Conservation (phyloP, 2,888 invertebrate genomes). For the Tethea ocularis region DNA sequence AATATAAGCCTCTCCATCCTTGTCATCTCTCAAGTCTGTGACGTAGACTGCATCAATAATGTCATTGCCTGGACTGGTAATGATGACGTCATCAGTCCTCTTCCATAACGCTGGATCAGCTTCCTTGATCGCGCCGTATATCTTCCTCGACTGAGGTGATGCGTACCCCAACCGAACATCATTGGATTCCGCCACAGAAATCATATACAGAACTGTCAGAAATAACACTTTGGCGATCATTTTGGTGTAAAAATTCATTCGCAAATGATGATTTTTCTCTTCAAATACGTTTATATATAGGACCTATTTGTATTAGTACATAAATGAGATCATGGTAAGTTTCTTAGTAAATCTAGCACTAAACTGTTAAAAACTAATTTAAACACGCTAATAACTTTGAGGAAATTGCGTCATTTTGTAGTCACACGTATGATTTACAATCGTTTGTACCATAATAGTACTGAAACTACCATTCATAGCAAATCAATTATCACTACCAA, state of each 20-base stretch:
- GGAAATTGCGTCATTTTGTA: conserved; percentile 25
- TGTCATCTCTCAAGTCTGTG: conserved; percentile 64
- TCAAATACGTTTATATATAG: conserved; percentile 22
- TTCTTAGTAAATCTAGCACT: conserved; percentile 20
- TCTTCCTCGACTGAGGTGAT: conserved; percentile 45
- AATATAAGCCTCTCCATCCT: conserved; percentile 62
- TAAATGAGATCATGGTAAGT: conserved; percentile 23
- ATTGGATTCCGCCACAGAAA: conserved; percentile 20
- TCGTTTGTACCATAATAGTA: conserved; percentile 10
- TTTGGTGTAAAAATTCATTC: neutral
- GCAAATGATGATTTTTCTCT: neutral
- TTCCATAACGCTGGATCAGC: conserved; percentile 68
- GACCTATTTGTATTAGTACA: conserved; percentile 15
- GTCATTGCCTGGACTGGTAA: conserved; percentile 56
- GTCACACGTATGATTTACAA: conserved; percentile 12
- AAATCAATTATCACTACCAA: neutral
- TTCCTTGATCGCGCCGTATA: conserved; percentile 63
- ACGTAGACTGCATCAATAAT: conserved; percentile 64
- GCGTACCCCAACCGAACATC: conserved; percentile 50
- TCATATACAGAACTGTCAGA: conserved; percentile 14
- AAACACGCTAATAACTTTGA: conserved; percentile 13
- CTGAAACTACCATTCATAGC: conserved; percentile 5
- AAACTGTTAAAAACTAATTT: conserved; percentile 19
- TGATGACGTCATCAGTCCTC: conserved; percentile 59
- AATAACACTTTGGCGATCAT: conserved; percentile 20